Evolutionary conservation across 2,888 invertebrate genomes (phyloP).

Genomic region (Prosopocoilus inquinatus): DNA sequence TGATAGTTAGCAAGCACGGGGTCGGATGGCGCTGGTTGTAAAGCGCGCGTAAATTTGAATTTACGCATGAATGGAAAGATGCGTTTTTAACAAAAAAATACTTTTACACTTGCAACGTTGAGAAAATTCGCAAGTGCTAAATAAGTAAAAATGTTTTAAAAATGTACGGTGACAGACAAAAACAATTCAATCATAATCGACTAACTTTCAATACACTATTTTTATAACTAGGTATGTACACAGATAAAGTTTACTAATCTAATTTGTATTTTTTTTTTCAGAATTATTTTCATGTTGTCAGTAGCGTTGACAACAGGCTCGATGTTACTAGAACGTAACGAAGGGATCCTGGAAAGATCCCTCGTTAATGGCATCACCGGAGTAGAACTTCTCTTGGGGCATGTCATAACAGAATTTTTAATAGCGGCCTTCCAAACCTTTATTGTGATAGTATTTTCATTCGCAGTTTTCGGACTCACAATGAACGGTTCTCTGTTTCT

Average conservation of each 20-base stretch:
- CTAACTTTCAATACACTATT: no score
- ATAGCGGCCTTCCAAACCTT: slow-evolving; percentile 82
- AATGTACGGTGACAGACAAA: no score
- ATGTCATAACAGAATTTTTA: slow-evolving; percentile 83
- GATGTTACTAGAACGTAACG: slow-evolving; percentile 84
- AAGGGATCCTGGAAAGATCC: slow-evolving; percentile 86
- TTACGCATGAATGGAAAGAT: no score
- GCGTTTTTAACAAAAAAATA: no score
- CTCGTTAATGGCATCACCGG: slow-evolving; percentile 81
- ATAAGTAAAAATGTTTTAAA: no score
- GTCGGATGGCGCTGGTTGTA: no score
- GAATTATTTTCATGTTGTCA: slow-evolving; percentile 90
- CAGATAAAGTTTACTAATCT: background rate
- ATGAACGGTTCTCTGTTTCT: slow-evolving; percentile 72
- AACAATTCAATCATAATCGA: no score
- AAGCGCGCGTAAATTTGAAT: no score
- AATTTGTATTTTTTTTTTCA: slow-evolving; percentile 43
- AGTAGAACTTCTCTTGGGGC: slow-evolving; percentile 82
- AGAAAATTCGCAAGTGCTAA: no score
- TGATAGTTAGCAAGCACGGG: no score
- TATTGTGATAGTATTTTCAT: slow-evolving; percentile 75
- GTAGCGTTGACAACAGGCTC: slow-evolving; percentile 90
- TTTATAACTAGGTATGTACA: no score
- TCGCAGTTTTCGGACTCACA: slow-evolving; percentile 75
- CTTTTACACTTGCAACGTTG: no score